phyloP scores from a whole-genome alignment of 2,888 invertebrate genomes.

The Platycnemis pennipes region DNA sequence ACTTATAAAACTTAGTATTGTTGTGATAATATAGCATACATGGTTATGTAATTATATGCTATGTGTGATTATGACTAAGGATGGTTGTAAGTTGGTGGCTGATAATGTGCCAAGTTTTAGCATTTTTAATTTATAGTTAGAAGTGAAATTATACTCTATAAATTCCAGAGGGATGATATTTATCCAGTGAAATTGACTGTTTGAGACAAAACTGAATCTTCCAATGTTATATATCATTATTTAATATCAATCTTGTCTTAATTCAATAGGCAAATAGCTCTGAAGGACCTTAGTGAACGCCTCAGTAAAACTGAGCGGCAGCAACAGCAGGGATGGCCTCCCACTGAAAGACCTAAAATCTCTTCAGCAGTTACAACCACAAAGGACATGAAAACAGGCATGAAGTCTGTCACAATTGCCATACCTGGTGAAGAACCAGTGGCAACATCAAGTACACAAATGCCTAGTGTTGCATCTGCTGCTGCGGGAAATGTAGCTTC shows the following conservation, averaged over 20 bases:
- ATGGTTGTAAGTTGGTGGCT: too few relatives aligned
- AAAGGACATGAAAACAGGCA: slow-evolving; percentile 49
- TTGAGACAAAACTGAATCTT: neutral
- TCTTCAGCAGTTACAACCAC: neutral
- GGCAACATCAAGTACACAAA: slow-evolving; percentile 11
- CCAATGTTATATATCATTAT: neutral
- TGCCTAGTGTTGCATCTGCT: slow-evolving; percentile 35
- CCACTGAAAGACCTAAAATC: slow-evolving; percentile 38
- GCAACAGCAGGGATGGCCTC: slow-evolving; percentile 58
- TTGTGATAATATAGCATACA: too few relatives aligned
- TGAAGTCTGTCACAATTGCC: slow-evolving; percentile 69
- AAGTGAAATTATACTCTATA: too few relatives aligned
- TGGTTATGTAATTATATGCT: too few relatives aligned
- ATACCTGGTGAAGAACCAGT: slow-evolving; percentile 67
- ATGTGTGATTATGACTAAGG: too few relatives aligned
- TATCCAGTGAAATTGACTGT: neutral
- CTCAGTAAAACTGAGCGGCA: slow-evolving; percentile 78
- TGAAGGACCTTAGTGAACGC: slow-evolving; percentile 96
- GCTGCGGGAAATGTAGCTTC: slow-evolving; percentile 23
- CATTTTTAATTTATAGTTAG: too few relatives aligned
- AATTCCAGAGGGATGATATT: too few relatives aligned
- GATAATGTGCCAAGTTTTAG: too few relatives aligned
- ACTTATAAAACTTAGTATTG: too few relatives aligned
- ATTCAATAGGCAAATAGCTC: slow-evolving; percentile 92
- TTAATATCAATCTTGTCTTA: slow-evolving; percentile 69